A percentile compares a stretch with the other conserved stretches of the same genome.
Conservation (phyloP, 2,888 invertebrate species). For the Epistrophella euchroma region DNA sequence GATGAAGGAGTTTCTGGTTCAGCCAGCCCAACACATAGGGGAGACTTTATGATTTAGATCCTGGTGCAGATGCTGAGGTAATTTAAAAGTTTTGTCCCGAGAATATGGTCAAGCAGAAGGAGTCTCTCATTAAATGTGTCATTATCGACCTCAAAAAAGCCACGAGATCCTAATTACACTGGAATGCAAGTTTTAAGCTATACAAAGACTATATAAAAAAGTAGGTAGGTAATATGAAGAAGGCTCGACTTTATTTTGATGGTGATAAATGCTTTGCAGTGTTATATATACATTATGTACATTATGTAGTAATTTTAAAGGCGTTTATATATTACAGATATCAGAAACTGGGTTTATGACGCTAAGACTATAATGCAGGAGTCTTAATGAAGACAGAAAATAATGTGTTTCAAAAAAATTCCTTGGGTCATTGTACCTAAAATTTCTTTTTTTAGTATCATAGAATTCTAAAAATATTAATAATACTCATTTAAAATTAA, state of each 20-base stretch:
- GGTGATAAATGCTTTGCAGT: conserved; percentile 28
- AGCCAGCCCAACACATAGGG: not conserved
- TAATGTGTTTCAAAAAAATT: no score
- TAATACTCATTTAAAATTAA: no score
- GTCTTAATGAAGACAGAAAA: no score
- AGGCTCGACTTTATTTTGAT: conserved; percentile 25
- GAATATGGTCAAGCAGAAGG: conserved; percentile 58
- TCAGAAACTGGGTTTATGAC: no score
- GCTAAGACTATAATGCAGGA: no score
- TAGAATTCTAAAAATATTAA: no score
- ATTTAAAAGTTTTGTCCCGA: conserved; percentile 71
- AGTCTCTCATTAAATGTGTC: conserved; percentile 74
- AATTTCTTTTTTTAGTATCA: no score
- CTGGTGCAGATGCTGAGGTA: conserved; percentile 36
- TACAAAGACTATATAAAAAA: conserved; percentile 6
- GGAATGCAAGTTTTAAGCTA: conserved; percentile 69
- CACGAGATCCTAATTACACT: conserved; percentile 77
- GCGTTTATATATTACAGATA: no score
- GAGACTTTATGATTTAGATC: conserved; percentile 13
- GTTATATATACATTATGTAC: not conserved
- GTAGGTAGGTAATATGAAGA: conserved; percentile 16
- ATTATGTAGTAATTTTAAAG: no score
- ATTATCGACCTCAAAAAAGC: conserved; percentile 76
- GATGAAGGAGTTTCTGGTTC: conserved; percentile 64
- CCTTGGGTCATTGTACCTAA: no score